A percentile compares a stretch with the other conserved stretches of the same genome.
These are phyloP conservation scores for Hermetia illucens DNA, from an alignment of 1,140 invertebrate species.

Conservation along the genomic window DNA sequence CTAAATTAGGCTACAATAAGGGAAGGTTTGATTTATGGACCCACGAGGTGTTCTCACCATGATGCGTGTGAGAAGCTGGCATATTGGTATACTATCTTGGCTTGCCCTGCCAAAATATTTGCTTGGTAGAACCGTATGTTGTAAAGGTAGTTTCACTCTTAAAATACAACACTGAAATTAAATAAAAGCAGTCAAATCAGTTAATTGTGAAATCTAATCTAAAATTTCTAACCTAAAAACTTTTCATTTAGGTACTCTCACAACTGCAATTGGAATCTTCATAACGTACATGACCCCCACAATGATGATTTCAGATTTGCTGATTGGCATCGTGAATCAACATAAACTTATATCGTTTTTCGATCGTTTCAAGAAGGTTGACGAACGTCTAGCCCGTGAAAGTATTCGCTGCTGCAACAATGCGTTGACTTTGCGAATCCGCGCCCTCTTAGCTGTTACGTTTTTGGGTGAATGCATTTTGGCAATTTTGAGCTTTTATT, in stretches of 20 bases:
- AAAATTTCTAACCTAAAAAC: no score
- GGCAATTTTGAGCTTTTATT: constrained; percentile 10
- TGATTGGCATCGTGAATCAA: constrained; percentile 21
- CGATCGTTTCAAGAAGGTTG: constrained; percentile 21
- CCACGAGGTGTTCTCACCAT: no score
- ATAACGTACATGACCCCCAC: constrained; percentile 25
- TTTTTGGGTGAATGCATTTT: constrained; percentile 17
- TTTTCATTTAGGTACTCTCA: constrained; percentile 20
- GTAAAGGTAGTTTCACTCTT: no score
- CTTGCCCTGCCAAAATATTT: no score
- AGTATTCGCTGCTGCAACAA: constrained; percentile 19
- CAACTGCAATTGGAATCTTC: constrained; percentile 28
- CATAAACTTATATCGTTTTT: constrained; percentile 17
- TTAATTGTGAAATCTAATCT: no score
- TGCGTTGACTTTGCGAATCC: constrained; percentile 13
- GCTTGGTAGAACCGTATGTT: no score
- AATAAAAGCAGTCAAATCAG: no score
- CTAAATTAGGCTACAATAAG: no score
- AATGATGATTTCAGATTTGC: constrained; percentile 28
- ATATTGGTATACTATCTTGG: no score
- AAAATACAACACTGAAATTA: no score
- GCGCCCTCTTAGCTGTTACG: constrained; percentile 18
- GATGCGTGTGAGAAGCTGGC: no score
- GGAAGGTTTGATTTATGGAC: no score
- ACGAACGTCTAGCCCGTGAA: constrained; percentile 20